A percentile compares a stretch with the other conserved stretches of the same genome.
Conservation (phyloP, 1,140 invertebrate genomes). For the Akabosia matsudoensis region DNA sequence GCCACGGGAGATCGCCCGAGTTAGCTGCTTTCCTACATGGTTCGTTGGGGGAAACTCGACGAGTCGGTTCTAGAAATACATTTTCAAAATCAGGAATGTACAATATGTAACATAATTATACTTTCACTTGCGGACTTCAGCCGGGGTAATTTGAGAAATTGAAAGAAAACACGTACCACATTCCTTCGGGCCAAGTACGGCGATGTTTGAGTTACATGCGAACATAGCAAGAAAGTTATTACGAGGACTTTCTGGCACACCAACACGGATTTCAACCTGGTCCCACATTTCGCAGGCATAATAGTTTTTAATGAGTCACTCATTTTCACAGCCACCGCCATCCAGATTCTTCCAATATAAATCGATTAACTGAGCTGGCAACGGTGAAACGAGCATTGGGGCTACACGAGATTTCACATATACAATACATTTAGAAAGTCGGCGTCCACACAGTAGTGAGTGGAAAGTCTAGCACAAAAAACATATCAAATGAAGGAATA, state of each 20-base stretch:
- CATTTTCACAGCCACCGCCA: not conserved
- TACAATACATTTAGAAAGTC: not conserved
- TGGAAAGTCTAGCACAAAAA: not conserved
- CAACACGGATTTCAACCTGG: not conserved
- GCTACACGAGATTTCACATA: not conserved
- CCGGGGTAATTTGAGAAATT: not conserved
- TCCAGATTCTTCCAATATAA: constrained; percentile 1
- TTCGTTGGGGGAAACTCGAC: not conserved
- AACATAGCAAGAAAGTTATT: not conserved
- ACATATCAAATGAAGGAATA: too few relatives aligned
- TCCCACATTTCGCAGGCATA: not conserved
- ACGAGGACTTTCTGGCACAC: not conserved
- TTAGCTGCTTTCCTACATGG: not conserved
- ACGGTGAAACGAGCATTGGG: not conserved
- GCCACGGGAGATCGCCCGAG: not conserved
- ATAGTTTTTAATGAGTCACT: not conserved
- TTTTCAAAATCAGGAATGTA: too few relatives aligned
- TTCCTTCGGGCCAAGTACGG: not conserved
- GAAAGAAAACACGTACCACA: not conserved
- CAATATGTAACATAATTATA: too few relatives aligned
- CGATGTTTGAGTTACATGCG: not conserved
- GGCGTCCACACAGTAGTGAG: not conserved
- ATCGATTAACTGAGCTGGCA: not conserved
- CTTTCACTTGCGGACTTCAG: too few relatives aligned
- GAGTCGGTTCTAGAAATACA: not conserved